These are phyloP conservation scores for Nudaria mundana DNA, from an alignment of 2,888 invertebrate species.

Conservation along the genomic window DNA sequence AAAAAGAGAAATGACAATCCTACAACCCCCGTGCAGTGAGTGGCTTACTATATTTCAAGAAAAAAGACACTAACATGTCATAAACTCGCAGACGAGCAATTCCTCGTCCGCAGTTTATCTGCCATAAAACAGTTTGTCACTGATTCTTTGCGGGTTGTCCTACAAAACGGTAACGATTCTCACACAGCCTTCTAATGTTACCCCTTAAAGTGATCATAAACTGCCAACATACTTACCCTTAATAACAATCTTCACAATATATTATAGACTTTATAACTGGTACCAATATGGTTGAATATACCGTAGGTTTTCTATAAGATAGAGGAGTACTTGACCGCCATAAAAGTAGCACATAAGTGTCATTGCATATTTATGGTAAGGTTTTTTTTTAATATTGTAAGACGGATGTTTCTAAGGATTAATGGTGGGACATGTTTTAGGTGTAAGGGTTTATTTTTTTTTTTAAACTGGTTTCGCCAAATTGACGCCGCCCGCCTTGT, in stretches of 20 bases:
- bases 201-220: constrained; percentile 38
- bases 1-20: no score
- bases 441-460: no score
- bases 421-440: no score
- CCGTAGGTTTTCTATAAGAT: constrained; percentile 1
- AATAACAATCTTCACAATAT: constrained; percentile 9
- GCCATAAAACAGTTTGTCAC: constrained; percentile 12
- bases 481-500: no score
- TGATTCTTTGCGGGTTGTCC: constrained; percentile 13
- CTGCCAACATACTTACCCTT: constrained; percentile 22
- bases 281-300: constrained; percentile 5
- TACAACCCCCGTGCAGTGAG: no score
- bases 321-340: constrained; percentile 21
- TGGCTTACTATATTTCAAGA: no score
- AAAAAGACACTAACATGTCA: no score
- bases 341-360: constrained; percentile 29
- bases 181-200: constrained; percentile 17
- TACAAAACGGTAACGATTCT: constrained; percentile 8
- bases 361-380: constrained; percentile 32
- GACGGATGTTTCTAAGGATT: constrained; percentile 25
- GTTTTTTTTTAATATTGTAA: constrained; percentile 26
- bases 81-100: no score
- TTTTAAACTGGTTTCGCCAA: no score
- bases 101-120: constrained; percentile 11
- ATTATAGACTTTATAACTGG: not conserved